Conservation (phyloP, 2,113 vertebrate genomes). For the Sphaerodactylus townsendi region DNA sequence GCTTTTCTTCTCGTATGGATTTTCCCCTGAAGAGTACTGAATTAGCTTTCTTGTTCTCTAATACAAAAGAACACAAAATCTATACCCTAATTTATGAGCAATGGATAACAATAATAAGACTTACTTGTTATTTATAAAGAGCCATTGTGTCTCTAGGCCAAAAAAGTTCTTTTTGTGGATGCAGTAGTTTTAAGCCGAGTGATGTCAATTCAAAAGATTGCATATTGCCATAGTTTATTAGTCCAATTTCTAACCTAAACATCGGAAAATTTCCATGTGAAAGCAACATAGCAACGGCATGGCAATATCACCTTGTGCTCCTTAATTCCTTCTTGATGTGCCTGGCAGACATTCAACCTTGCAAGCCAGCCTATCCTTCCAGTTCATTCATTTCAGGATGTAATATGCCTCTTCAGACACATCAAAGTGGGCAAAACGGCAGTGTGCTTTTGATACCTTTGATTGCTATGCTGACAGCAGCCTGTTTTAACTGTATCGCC, state of each 20-base stretch:
- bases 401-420: slow-evolving; percentile 63
- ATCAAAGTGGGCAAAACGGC: slow-evolving; percentile 52
- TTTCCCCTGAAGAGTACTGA: slow-evolving; percentile 48
- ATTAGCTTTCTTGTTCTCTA: slow-evolving; percentile 51
- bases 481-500: slow-evolving; percentile 69
- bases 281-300: background rate
- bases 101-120: slow-evolving; percentile 56
- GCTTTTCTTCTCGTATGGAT: slow-evolving; percentile 41
- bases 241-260: slow-evolving; percentile 57
- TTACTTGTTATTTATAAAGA: slow-evolving; percentile 48
- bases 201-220: slow-evolving; percentile 48
- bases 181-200: slow-evolving; percentile 17
- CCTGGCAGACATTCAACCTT: slow-evolving; percentile 38
- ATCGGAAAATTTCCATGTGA: slow-evolving; percentile 51
- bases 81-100: slow-evolving; percentile 62
- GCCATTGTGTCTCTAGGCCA: slow-evolving; percentile 43
- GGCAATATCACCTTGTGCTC: slow-evolving; percentile 30
- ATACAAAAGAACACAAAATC: slow-evolving; percentile 57
- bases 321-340: slow-evolving; percentile 30
- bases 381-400: slow-evolving; percentile 65
- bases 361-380: slow-evolving; percentile 57
- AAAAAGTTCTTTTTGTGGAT: slow-evolving; percentile 39
- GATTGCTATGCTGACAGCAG: slow-evolving; percentile 55
- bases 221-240: slow-evolving; percentile 62
- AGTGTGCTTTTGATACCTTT: slow-evolving; percentile 59